These are phyloP conservation scores for Pelochelys cantorii DNA, from an alignment of 2,797 vertebrate species.

Conservation along the genomic window DNA sequence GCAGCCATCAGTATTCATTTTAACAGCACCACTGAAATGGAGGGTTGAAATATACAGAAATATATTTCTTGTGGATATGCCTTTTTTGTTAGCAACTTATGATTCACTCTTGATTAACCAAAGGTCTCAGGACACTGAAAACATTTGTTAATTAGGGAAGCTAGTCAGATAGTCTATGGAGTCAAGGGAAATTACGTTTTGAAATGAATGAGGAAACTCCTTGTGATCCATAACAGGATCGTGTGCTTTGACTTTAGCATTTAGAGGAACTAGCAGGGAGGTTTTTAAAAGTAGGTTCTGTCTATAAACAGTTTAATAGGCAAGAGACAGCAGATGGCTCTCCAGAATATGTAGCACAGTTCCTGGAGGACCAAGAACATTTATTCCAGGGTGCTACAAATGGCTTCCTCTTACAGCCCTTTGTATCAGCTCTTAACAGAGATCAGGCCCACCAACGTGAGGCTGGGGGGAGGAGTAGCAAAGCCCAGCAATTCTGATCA, in stretches of 20 bases:
- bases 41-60: neutral
- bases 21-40: neutral
- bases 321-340: neutral
- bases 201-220: neutral
- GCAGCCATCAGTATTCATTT: too few relatives aligned
- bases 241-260: neutral
- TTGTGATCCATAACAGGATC: neutral
- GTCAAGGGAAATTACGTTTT: too few relatives aligned
- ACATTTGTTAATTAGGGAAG: neutral
- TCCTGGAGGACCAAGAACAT: neutral
- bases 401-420: neutral
- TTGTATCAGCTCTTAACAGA: neutral
- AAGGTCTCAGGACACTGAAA: neutral
- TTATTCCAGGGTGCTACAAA: neutral
- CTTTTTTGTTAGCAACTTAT: neutral
- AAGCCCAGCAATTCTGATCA: too few relatives aligned
- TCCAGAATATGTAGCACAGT: neutral
- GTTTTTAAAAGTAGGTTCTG: neutral
- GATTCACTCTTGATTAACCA: neutral
- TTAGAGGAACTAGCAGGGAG: neutral
- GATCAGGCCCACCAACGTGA: neutral
- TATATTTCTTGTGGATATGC: neutral
- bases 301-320: neutral
- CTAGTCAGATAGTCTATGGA: neutral
- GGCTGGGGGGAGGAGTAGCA: too few relatives aligned